A percentile compares a stretch with the other conserved stretches of the same genome.
Conservation (phyloP, 2,113 vertebrate species). For the Capreolus pygargus region DNA sequence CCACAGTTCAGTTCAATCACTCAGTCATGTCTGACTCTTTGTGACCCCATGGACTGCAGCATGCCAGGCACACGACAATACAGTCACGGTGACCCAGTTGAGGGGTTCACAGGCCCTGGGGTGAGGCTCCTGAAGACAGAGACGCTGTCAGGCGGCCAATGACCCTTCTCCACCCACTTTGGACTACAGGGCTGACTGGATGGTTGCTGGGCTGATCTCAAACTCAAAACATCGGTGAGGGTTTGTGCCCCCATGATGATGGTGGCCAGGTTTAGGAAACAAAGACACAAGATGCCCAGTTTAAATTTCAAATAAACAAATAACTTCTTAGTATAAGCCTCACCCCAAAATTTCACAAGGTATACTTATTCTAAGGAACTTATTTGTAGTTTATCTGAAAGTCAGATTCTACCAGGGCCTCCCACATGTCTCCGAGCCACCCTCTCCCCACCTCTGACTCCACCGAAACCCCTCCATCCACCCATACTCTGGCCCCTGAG, state of each 20-base stretch:
- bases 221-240: neutral
- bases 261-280: neutral
- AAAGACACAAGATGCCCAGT: neutral
- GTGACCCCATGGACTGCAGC: neutral
- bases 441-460: neutral
- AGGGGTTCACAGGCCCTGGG: neutral
- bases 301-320: slow-evolving; percentile 23
- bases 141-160: neutral
- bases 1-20: neutral
- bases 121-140: neutral
- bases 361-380: neutral
- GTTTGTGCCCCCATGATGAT: neutral
- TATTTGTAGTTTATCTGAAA: neutral
- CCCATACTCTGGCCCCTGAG: neutral
- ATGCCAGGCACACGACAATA: neutral
- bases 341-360: neutral
- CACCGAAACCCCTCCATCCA: neutral
- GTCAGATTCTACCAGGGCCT: neutral
- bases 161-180: neutral
- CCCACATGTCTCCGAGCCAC: neutral
- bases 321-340: neutral
- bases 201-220: neutral
- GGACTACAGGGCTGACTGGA: neutral
- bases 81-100: neutral
- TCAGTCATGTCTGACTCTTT: neutral